Conservation (phyloP, 92 coral and sea anemone genomes). For the Parazoanthus swiftii region DNA sequence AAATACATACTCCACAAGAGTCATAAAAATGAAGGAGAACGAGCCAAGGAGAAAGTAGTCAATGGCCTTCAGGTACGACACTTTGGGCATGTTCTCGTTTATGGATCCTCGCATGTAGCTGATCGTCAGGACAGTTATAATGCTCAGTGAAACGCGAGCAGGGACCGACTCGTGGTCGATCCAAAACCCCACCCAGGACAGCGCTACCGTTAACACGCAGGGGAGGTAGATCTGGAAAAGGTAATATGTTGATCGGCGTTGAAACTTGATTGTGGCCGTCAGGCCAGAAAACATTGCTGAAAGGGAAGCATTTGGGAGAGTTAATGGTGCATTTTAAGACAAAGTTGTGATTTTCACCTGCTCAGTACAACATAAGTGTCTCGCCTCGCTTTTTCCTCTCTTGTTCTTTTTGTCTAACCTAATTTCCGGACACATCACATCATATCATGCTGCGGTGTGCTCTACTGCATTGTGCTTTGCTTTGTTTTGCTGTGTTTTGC, state of each 20-base stretch:
- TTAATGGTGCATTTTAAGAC: not conserved
- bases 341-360: too few species aligned
- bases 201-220: conserved; percentile 79
- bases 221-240: conserved; percentile 90
- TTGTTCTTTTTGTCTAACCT: too few species aligned
- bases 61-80: conserved; percentile 92
- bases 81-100: conserved; percentile 91
- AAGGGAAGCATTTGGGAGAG: not conserved
- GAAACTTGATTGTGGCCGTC: conserved; percentile 59
- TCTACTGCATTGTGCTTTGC: too few species aligned
- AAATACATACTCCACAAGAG: conserved; percentile 87
- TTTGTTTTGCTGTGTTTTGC: too few species aligned
- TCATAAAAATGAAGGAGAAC: conserved; percentile 91
- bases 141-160: conserved; percentile 92
- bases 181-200: conserved; percentile 99
- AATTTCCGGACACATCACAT: too few species aligned
- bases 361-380: too few species aligned
- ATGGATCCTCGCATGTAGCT: conserved; percentile 94
- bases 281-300: conserved; percentile 51
- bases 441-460: too few species aligned
- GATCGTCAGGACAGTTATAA: conserved; percentile 94
- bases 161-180: conserved; percentile 96
- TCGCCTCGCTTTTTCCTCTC: too few species aligned
- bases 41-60: conserved; percentile 90
- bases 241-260: conserved; percentile 52